These are phyloP conservation scores for Apogon talboti DNA, from an alignment of 2,797 vertebrate species.

Conservation along the genomic window DNA sequence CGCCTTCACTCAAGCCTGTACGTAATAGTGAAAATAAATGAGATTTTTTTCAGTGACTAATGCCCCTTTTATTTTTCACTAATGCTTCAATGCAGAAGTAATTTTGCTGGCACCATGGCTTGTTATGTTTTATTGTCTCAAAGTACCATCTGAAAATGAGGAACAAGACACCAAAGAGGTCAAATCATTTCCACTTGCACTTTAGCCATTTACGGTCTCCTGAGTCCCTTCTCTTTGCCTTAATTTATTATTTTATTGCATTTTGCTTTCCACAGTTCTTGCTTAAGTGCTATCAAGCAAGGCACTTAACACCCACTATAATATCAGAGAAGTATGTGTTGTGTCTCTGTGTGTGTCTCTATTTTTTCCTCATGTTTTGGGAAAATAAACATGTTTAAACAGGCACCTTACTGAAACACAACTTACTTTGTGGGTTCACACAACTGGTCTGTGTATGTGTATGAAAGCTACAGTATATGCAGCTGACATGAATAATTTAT, in stretches of 20 bases:
- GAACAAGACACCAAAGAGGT: background rate
- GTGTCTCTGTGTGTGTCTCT: background rate
- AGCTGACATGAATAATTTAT: slow-evolving; percentile 11
- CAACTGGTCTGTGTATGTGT: too few relatives aligned
- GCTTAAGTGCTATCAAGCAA: slow-evolving; percentile 9
- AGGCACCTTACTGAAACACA: too few relatives aligned
- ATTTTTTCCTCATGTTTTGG: too few relatives aligned
- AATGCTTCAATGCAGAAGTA: background rate
- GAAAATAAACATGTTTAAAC: too few relatives aligned
- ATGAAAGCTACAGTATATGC: too few relatives aligned
- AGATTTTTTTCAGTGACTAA: background rate
- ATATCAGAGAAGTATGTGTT: slow-evolving; percentile 3
- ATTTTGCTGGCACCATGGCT: background rate
- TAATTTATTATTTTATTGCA: background rate
- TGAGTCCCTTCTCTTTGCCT: background rate
- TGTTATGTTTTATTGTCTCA: background rate
- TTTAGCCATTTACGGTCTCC: slow-evolving; percentile 1
- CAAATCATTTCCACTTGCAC: slow-evolving; percentile 5
- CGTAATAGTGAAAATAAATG: background rate
- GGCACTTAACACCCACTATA: slow-evolving; percentile 16
- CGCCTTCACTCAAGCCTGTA: slow-evolving; percentile 7
- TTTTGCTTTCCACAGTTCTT: slow-evolving; percentile 13
- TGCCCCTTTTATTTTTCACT: background rate
- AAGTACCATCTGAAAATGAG: slow-evolving; percentile 3
- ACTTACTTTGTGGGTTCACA: too few relatives aligned